Base-by-base conservation (phyloP, 2,888 invertebrate species). In the Calliphora vomitoria region DNA sequence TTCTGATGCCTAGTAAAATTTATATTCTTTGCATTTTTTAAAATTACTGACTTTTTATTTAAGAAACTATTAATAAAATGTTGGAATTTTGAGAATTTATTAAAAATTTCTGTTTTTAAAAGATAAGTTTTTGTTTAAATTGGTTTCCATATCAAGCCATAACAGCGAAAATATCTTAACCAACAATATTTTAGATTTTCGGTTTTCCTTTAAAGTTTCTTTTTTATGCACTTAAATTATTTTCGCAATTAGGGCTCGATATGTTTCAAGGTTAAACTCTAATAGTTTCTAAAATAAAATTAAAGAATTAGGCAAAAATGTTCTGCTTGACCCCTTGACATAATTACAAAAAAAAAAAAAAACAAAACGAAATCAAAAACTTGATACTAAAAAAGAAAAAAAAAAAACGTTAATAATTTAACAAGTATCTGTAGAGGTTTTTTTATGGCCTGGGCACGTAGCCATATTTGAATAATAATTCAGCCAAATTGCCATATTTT, bases 271-370 rank as follows among this genome's bases (percentile, higher is more conserved):
- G 44, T 60, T 53, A 60, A 60, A 31, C 2, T 44, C 1, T 38
- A 5, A 6, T 8, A 13, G 15, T 8, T 10, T 1, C 10, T 35
- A 68, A 15, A 47, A 13, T 15, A 31, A 5, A n/a, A 5, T 35
- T 50, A 53, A 20, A 20, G 5, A 38, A 72, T 8, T 13, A n/a
- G 35, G 18, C 5, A 71, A 20, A 25, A 60, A 47, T 75, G n/a
- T 38, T 62, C 64, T 66, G 25, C 50, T 53, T 66, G 53, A 38
- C 71, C 47, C 18, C 20, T 20, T 71, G 35, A 47, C 35, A 79
- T 31, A 68, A 44, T 75, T 66, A 71, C 50, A 38, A 71, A 53
- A 31, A 53, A 71, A 53, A 31, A 53, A 8, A n/a, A 71, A 53
- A 35, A 15, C 8, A 58, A 69, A 69, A 75, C 10, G 8, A 60